Percentiles rank a stretch among this genome's conserved stretches.
Conservation (phyloP, 2,113 vertebrate genomes). For the Chauna torquata region DNA sequence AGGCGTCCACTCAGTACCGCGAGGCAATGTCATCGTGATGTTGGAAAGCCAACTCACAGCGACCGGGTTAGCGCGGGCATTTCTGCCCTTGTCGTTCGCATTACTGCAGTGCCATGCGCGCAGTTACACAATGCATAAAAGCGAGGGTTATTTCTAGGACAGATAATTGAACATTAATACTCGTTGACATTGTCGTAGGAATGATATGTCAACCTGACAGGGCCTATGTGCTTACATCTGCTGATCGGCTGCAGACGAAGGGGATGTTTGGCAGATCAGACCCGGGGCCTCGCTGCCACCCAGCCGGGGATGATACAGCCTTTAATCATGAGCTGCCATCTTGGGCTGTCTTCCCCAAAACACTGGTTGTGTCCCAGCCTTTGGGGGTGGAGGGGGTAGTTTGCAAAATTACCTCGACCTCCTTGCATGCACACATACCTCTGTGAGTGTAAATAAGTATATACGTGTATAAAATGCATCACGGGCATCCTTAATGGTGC, state of each 20-base stretch:
- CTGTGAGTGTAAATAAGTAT: accelerated
- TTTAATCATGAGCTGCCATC: constrained; percentile 76
- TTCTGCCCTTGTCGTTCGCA: constrained; percentile 75
- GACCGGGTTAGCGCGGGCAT: constrained; percentile 63
- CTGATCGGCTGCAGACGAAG: constrained; percentile 75
- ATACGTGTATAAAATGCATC: accelerated
- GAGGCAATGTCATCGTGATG: constrained; percentile 64
- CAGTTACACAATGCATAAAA: constrained; percentile 71
- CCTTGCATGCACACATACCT: accelerated
- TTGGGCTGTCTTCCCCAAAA: constrained; percentile 54
- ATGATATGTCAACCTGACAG: constrained; percentile 87
- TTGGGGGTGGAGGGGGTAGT: not conserved
- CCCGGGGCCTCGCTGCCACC: constrained; percentile 67
- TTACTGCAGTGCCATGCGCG: constrained; percentile 50
- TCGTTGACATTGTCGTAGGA: constrained; percentile 80
- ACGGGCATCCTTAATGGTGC: not conserved
- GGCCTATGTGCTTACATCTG: constrained; percentile 79
- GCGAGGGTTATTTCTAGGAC: constrained; percentile 84
- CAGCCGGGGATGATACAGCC: constrained; percentile 59
- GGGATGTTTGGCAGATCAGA: constrained; percentile 77
- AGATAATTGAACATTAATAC: constrained; percentile 89
- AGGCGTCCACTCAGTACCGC: not conserved
- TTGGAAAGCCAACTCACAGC: constrained; percentile 59
- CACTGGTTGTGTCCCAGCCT: not conserved
- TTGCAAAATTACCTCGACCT: accelerated